phyloP scores from a whole-genome alignment of 2,113 vertebrate genomes.

The Paralichthys olivaceus region DNA sequence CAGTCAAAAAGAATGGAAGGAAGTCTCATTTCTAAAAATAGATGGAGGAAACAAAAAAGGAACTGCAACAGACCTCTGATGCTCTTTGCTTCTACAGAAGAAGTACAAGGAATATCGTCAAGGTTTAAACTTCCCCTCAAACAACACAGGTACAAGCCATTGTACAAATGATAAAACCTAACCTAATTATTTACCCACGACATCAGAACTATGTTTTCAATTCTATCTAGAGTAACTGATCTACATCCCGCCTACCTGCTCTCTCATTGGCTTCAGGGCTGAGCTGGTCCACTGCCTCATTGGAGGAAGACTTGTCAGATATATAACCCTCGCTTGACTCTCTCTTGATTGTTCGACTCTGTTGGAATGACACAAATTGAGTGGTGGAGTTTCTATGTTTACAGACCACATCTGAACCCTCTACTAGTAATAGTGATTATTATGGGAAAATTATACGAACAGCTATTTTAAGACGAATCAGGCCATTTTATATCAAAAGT shows the following conservation, averaged over 20 bases:
- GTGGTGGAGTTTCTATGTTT: constrained; percentile 32
- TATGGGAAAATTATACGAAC: background rate
- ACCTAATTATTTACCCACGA: too few relatives aligned
- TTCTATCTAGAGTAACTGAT: constrained; percentile 72
- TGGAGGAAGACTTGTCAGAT: constrained; percentile 81
- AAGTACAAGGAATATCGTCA: background rate
- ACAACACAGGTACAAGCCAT: constrained; percentile 4
- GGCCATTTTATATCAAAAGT: background rate
- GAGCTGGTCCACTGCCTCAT: constrained; percentile 82
- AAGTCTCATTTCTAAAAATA: constrained; percentile 40
- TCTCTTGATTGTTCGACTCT: constrained; percentile 81
- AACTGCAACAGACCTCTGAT: constrained; percentile 12
- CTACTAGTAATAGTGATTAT: background rate
- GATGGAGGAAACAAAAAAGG: constrained; percentile 29
- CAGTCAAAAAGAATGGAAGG: background rate
- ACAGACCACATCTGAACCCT: constrained; percentile 20
- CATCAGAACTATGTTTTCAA: too few relatives aligned
- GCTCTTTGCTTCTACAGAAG: background rate
- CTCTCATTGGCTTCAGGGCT: constrained; percentile 79
- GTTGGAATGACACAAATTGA: constrained; percentile 80
- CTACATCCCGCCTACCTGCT: constrained; percentile 80
- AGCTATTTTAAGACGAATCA: background rate
- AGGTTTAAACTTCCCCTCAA: background rate
- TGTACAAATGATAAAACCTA: background rate
- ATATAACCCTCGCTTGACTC: constrained; percentile 77